Conservation (phyloP, 1,140 invertebrate genomes). For the Periplaneta americana region DNA sequence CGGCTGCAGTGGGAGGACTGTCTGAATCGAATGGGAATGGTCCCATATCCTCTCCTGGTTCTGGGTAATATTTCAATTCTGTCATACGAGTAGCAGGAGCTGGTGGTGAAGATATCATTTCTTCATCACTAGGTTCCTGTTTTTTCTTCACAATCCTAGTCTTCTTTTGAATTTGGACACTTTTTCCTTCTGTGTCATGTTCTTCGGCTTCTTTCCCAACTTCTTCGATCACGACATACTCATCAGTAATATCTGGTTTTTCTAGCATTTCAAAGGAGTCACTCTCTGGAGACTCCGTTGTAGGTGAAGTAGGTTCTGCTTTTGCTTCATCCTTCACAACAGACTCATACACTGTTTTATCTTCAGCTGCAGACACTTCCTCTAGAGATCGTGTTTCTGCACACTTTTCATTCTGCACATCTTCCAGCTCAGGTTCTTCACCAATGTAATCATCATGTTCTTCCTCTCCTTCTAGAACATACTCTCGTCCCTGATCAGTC, state of each 20-base stretch:
- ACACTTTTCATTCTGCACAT: not conserved
- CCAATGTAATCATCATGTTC: conserved; percentile 46
- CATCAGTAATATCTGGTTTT: conserved; percentile 77
- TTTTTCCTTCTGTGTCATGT: conserved; percentile 72
- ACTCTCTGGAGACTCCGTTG: conserved; percentile 68
- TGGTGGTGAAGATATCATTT: conserved; percentile 56
- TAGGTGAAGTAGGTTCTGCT: conserved; percentile 25
- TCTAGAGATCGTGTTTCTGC: conserved; percentile 33
- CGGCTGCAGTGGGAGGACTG: conserved; percentile 49
- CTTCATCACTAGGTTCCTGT: conserved; percentile 61
- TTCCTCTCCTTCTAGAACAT: conserved; percentile 43
- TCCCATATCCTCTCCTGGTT: conserved; percentile 45
- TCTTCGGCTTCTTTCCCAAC: conserved; percentile 77
- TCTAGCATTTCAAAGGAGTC: conserved; percentile 87
- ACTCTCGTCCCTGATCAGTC: conserved; percentile 55
- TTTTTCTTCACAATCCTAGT: conserved; percentile 37
- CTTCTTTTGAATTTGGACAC: conserved; percentile 52
- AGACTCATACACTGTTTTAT: conserved; percentile 41
- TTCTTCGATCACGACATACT: conserved; percentile 82
- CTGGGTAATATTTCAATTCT: conserved; percentile 43
- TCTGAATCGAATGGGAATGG: conserved; percentile 63
- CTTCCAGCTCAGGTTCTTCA: conserved; percentile 45
- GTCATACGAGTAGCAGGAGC: conserved; percentile 48
- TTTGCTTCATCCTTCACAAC: conserved; percentile 11
- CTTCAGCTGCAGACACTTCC: conserved; percentile 45